Evolutionary conservation across 2,888 invertebrate species (phyloP).

Genomic region (Galerucella pusilla): DNA sequence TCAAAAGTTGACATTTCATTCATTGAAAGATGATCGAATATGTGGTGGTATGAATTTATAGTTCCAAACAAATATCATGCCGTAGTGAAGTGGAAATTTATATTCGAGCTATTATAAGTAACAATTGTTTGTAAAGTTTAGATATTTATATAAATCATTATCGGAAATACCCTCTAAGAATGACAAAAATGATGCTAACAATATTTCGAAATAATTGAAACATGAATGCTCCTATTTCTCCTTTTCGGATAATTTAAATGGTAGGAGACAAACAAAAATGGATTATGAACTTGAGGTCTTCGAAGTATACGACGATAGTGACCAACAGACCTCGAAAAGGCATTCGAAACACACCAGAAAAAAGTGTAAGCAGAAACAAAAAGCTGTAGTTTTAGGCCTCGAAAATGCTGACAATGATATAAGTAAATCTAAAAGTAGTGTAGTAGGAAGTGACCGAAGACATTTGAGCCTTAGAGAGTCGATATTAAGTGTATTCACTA

Average conservation of each 20-base stretch:
- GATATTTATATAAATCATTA: background rate
- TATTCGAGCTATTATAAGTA: background rate
- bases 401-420: constrained; percentile 59
- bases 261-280: constrained; percentile 12
- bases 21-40: constrained; percentile 33
- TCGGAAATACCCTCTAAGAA: background rate
- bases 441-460: constrained; percentile 59
- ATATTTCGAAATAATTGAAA: constrained; percentile 7
- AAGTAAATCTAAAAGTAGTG: constrained; percentile 60
- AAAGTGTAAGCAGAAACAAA: constrained; percentile 64
- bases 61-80: constrained; percentile 32
- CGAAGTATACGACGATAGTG: constrained; percentile 63
- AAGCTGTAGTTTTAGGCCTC: constrained; percentile 52
- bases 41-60: constrained; percentile 33
- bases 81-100: constrained; percentile 27
- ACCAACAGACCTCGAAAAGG: constrained; percentile 58
- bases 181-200: constrained; percentile 8
- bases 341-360: constrained; percentile 63
- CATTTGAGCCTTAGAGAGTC: constrained; percentile 72
- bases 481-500: constrained; percentile 67
- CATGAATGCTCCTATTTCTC: background rate
- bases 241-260: constrained; percentile 13
- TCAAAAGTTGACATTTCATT: constrained; percentile 28
- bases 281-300: constrained; percentile 69
- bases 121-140: constrained; percentile 6